Evolutionary conservation across 2,113 vertebrate genomes (phyloP), one percentile per base, ranked within the genome.

Genomic region (Oxygymnocypris stewartii): DNA sequence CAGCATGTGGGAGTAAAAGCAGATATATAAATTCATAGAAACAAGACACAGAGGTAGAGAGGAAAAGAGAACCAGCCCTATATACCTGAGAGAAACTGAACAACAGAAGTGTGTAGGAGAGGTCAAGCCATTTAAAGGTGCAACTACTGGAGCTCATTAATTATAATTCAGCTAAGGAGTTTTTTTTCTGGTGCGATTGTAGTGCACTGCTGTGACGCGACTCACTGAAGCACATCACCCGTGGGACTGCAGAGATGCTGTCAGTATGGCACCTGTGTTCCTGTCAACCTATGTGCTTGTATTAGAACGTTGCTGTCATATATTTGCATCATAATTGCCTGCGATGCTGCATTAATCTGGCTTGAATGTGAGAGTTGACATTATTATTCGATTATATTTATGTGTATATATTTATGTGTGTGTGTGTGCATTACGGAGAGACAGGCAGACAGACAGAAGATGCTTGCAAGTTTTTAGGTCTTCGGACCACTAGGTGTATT

Each of bases 271-370:
- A 28, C 85, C 85, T 92, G 92, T 93, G 92, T 94, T 94, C 91
- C 89, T 93, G 93, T 93, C 93, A 93, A 91, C 92, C 91, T 92
- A 91, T 92, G 90, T 89, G 92, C 91, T 88, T 87, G 90, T 77
- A 63, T 84, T 91, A 85, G 89, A 89, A 75, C 82, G 51, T 85
- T 23, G 7, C 90, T 87, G 89, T 92, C 90, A 91, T 90, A 92
- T 89, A 92, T 94, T 94, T 94, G 90, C 92, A 93, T 93, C 87
- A 85, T 91, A 95, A 94, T 93, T 91, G 89, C 76, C 88, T 76
- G 77, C 85, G 84, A 79, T 76, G 85, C 84, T 79, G 91, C 78
- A 65, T 87, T 63, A 91, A 92, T 42, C 86, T 47, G 69, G 35
- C 84, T 89, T 86, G 23, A 84, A 87, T 90, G 88, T 81, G 76